Evolutionary conservation across 2,113 vertebrate genomes (phyloP).

Genomic region (Aegotheles bennettii): DNA sequence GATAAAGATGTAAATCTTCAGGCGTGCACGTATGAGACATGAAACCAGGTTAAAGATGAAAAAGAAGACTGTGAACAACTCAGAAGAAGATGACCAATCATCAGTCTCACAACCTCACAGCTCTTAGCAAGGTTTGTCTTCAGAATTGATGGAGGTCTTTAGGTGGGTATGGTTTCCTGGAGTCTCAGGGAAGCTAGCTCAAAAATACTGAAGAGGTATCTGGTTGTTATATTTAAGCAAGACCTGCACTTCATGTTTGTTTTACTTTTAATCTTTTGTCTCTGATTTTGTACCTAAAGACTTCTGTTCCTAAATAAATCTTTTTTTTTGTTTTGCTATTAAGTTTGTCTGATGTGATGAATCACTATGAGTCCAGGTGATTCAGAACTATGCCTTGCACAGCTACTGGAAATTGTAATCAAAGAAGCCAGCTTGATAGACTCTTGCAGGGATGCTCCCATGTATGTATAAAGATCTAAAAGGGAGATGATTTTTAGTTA

Average conservation of each 20-base stretch:
- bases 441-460: neutral
- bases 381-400: neutral
- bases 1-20: neutral
- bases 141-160: neutral
- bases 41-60: neutral
- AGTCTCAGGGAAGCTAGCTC: neutral
- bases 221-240: neutral
- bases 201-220: neutral
- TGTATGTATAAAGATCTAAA: neutral
- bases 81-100: neutral
- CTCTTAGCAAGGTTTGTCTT: neutral
- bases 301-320: neutral
- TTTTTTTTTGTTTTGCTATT: neutral
- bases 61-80: neutral
- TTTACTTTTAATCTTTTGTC: neutral
- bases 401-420: neutral
- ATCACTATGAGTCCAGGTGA: neutral
- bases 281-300: neutral
- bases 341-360: neutral
- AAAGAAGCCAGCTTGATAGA: neutral
- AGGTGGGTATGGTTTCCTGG: neutral
- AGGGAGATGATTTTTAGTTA: neutral
- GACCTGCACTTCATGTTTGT: neutral
- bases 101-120: neutral
- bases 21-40: neutral